Evolutionary conservation across 2,113 vertebrate species (phyloP).

Genomic region (Pelecanoides urinatrix): DNA sequence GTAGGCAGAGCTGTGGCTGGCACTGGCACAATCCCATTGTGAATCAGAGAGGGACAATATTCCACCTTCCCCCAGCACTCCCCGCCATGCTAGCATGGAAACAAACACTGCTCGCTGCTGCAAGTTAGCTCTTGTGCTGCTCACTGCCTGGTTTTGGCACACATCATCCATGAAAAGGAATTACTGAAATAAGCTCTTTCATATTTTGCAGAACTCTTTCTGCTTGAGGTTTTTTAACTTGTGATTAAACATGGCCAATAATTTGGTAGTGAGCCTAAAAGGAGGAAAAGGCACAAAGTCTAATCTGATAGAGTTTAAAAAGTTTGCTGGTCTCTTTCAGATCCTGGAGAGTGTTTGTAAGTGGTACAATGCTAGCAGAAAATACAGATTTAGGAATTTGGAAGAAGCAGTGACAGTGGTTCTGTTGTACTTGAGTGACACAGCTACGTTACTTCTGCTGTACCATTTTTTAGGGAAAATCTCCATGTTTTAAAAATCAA

Average conservation of each 20-base stretch:
- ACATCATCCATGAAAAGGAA: background rate
- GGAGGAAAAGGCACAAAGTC: background rate
- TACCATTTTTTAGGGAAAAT: background rate
- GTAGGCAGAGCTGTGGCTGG: background rate
- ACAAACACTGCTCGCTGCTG: fast-evolving
- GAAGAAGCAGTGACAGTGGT: background rate
- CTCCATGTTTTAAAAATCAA: background rate
- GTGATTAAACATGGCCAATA: fast-evolving
- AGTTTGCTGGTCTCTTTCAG: background rate
- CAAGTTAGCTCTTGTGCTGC: no score
- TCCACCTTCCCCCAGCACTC: background rate
- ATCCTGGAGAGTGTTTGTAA: background rate
- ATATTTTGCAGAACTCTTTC: background rate
- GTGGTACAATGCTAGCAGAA: background rate
- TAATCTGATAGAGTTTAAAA: background rate
- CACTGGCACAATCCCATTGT: background rate
- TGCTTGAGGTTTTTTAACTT: background rate
- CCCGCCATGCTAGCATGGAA: fast-evolving
- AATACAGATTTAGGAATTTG: background rate
- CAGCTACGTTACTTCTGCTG: background rate
- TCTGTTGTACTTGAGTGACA: fast-evolving
- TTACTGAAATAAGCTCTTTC: background rate
- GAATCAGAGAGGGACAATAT: background rate
- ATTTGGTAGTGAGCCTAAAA: background rate
- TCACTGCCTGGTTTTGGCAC: background rate